A percentile compares a stretch with the other conserved stretches of the same genome.
Evolutionary conservation across 2,797 vertebrate species (phyloP).

Genomic region (Malurus leucopterus): DNA sequence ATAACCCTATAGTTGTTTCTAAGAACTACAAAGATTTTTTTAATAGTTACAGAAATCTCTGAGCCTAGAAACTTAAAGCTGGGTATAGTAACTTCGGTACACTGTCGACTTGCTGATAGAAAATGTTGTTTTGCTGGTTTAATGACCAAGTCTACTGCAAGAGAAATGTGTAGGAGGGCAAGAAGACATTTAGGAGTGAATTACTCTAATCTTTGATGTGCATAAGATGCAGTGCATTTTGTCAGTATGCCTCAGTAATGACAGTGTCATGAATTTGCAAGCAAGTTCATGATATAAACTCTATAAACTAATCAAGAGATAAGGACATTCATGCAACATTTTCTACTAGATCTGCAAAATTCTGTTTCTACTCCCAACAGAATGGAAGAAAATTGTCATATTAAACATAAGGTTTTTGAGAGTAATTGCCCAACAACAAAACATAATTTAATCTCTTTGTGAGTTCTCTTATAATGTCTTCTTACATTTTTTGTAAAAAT

Average conservation of each 20-base stretch:
- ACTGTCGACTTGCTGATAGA: neutral
- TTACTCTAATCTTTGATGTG: neutral
- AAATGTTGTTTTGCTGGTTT: neutral
- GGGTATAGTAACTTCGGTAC: neutral
- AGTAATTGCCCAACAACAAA: neutral
- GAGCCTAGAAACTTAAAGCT: neutral
- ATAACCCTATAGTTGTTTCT: neutral
- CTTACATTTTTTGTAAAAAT: neutral
- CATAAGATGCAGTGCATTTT: neutral
- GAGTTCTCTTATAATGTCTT: neutral
- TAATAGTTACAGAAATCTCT: neutral
- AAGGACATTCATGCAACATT: neutral
- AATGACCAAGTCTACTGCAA: neutral
- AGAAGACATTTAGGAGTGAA: neutral
- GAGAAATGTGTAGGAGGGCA: neutral
- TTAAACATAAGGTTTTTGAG: neutral
- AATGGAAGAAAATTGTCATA: neutral
- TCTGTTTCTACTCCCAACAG: neutral
- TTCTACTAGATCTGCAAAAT: slow-evolving; percentile 26
- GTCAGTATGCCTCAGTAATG: neutral
- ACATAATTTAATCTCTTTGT: neutral
- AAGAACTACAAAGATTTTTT: neutral
- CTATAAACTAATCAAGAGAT: slow-evolving; percentile 18
- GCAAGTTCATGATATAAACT: neutral
- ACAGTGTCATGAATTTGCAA: slow-evolving; percentile 7